phyloP scores from a whole-genome alignment of 2,113 vertebrate species.

The Otocyon megalotis region DNA sequence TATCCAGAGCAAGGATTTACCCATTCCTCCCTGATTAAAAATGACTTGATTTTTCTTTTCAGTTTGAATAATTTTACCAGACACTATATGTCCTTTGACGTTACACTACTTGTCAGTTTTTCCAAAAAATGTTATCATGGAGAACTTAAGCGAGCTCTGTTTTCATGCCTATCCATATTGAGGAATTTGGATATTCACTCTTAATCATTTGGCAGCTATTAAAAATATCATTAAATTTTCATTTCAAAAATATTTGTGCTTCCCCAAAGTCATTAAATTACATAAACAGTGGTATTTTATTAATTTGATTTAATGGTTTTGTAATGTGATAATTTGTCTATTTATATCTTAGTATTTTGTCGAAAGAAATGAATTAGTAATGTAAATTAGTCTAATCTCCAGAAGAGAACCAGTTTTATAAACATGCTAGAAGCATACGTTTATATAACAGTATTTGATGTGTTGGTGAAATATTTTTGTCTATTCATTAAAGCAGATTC shows the following conservation, averaged over 20 bases:
- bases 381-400: background rate
- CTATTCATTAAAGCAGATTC: background rate
- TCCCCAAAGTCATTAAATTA: background rate
- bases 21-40: background rate
- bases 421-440: background rate
- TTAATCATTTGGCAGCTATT: background rate
- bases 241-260: constrained; percentile 26
- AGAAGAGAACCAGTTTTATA: background rate
- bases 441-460: background rate
- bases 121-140: background rate
- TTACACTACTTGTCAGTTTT: background rate
- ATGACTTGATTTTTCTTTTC: background rate
- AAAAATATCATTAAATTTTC: constrained; percentile 33
- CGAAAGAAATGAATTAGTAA: constrained; percentile 33
- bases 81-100: background rate
- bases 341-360: constrained; percentile 45
- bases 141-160: background rate
- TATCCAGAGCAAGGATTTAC: background rate
- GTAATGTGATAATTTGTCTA: background rate
- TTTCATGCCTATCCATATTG: background rate
- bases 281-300: background rate
- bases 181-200: background rate
- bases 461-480: background rate
- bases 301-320: constrained; percentile 6
- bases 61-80: background rate